Conservation (phyloP, 2,888 invertebrate genomes). For the Parnassius glacialis region DNA sequence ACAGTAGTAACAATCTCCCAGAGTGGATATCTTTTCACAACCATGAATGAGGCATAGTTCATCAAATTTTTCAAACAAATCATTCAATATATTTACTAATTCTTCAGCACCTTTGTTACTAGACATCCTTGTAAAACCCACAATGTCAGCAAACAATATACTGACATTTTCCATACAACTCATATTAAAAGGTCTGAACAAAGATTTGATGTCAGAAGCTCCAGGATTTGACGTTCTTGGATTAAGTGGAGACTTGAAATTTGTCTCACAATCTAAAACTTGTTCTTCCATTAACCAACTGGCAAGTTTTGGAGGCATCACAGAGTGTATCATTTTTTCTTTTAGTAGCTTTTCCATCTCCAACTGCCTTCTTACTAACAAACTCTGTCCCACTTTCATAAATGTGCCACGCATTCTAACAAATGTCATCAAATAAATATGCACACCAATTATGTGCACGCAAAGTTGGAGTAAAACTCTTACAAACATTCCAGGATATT, state of each 20-base stretch:
- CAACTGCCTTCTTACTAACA: slow-evolving; percentile 92
- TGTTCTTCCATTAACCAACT: slow-evolving; percentile 91
- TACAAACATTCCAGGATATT: slow-evolving; percentile 82
- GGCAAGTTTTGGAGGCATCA: slow-evolving; percentile 97
- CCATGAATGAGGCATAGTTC: slow-evolving; percentile 92
- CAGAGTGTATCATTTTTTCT: slow-evolving; percentile 98
- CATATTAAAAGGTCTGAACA: slow-evolving; percentile 98
- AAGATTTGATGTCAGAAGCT: slow-evolving; percentile 86
- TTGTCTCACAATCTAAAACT: slow-evolving; percentile 80
- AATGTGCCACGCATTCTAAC: slow-evolving; percentile 97
- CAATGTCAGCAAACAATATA: slow-evolving; percentile 98
- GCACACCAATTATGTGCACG: slow-evolving; percentile 95
- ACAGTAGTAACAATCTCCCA: slow-evolving; percentile 97
- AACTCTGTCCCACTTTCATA: slow-evolving; percentile 97
- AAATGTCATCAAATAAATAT: slow-evolving; percentile 95
- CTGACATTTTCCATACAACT: slow-evolving; percentile 97
- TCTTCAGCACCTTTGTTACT: slow-evolving; percentile 98
- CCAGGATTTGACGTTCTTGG: slow-evolving; percentile 78
- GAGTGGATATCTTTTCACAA: slow-evolving; percentile 98
- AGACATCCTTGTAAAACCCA: slow-evolving; percentile 98
- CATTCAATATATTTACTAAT: slow-evolving; percentile 96
- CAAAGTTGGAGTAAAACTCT: slow-evolving; percentile 91
- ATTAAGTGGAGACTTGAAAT: slow-evolving; percentile 70
- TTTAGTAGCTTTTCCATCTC: slow-evolving; percentile 97
- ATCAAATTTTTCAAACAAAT: slow-evolving; percentile 97